Percentiles rank a stretch among this genome's conserved stretches.
These are phyloP conservation scores for Microdon myrmicae DNA, from an alignment of 2,888 invertebrate genomes.

Conservation along the genomic window DNA sequence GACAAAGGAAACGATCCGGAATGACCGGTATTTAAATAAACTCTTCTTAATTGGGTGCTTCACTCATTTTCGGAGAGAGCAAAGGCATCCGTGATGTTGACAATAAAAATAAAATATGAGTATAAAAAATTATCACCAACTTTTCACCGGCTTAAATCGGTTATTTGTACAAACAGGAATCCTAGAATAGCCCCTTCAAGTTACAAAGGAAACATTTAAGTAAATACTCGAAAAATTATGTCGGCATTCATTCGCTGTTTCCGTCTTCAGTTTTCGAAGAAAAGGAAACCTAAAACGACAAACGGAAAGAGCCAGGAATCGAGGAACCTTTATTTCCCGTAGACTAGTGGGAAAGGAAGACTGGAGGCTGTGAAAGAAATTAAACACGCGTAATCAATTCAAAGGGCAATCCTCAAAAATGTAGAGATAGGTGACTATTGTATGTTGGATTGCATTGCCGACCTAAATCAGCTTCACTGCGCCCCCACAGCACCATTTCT, in stretches of 20 bases:
- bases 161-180: slow-evolving; percentile 20
- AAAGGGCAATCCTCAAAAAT: slow-evolving; percentile 16
- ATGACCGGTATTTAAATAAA: too few relatives aligned
- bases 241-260: background rate
- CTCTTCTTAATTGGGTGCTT: too few relatives aligned
- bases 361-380: too few relatives aligned
- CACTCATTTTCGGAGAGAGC: too few relatives aligned
- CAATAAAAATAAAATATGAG: slow-evolving; percentile 14
- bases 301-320: background rate
- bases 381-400: slow-evolving; percentile 19
- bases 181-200: background rate
- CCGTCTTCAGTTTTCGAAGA: background rate
- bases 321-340: too few relatives aligned
- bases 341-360: too few relatives aligned
- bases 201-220: slow-evolving; percentile 3
- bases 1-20: too few relatives aligned
- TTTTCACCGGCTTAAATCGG: slow-evolving; percentile 12
- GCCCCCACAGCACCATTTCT: too few relatives aligned
- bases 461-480: slow-evolving; percentile 14
- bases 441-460: slow-evolving; percentile 13
- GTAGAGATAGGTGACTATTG: slow-evolving; percentile 6
- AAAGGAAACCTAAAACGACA: background rate
- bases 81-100: too few relatives aligned
- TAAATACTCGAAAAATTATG: slow-evolving; percentile 10
- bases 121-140: slow-evolving; percentile 18